Base-by-base conservation (phyloP, 2,888 invertebrate species). In the Ichneumoninae sp. region DNA sequence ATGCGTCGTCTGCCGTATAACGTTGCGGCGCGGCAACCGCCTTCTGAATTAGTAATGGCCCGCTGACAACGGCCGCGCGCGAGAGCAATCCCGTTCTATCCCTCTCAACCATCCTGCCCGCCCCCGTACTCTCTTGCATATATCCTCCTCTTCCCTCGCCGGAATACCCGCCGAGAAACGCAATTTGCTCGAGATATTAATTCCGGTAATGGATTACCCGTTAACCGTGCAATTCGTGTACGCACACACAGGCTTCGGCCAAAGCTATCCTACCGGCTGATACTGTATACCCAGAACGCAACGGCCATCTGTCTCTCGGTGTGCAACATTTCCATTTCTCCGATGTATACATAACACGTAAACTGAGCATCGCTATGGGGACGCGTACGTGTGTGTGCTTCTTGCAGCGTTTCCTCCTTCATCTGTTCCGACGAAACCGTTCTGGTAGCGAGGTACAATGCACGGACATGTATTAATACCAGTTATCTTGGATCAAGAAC, bases 11-110 rank as follows among this genome's bases (percentile, higher is more conserved):
- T 89, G 89, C 87, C 90, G 89, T 90, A 90, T 89, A 91, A 91
- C 90, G 90, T 90, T 90, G 90, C 87, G 90, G 88, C 88, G 86
- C 86, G 76, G 88, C 90, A 87, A 89, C 91, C 90, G 88, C 91
- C 91, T 91, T 91, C 90, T 91, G 91, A 91, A 91, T 91, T 91
- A 91, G 91, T 91, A 91, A 91, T 91, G 85, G 89, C 89, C 86
- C 89, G 87, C 87, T 90, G 91, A 91, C 88, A 87, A 88, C 85
- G 82, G 82, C 82, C 71, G 71, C 76, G 81, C 77, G 84, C 60
- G 77, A 81, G 81, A 78, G 81, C 78, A 79, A 50, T 54, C 54
- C 82, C 71, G 74, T 76, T 76, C 76, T 47, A 62, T 52, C 47
- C 69, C 33, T 40, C 62, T 68, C 57, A 62, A 30, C 57, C 30